Base-by-base conservation (phyloP, 2,888 invertebrate genomes). In the Colletes collaris region DNA sequence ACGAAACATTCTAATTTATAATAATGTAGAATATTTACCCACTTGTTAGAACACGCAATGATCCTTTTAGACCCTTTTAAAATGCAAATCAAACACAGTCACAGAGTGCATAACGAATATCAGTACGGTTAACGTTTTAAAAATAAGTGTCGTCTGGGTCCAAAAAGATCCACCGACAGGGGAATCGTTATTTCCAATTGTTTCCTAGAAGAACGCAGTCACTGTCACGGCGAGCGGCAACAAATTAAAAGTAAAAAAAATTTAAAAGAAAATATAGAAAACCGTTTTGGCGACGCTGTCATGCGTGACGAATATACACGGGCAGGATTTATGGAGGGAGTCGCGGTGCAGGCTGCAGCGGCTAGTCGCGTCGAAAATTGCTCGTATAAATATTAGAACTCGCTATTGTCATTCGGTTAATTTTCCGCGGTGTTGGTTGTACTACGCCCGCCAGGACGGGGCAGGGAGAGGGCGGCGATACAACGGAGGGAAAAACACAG, bases 321-420 rank as follows among this genome's bases (percentile, higher is more conserved):
- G 19, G 46, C 68, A 49, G 50, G 74, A 82, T 84, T 84, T 83
- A 81, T 82, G 65, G 75, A 58, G 73, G 77, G 72, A 68, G 71
- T 67, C 66, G 67, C 71, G 72, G 40, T 11, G 78, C 70, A 56
- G 73, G 68, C 70, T 58, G 81, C 74, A 70, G 73, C 40, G 65
- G 74, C 72, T 72, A 73, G 82, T 81, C 80, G 82, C 74, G 82
- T 72, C 85, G 87, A 88, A 90, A 90, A 90, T 89, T 89, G 89
- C 88, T 86, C 86, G 89, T 90, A 90, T 90, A 90, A 90, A 90
- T 90, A 90, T 90, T 89, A 86, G 86, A 88, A 81, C 81, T 83
- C 79, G 87, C 84, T 82, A 87, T 88, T 86, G 87, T 87, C 85
- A 84, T 82, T 83, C 88, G 87, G 88, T 88, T 90, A 90, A 90